A percentile compares a stretch with the other conserved stretches of the same genome.
These are phyloP conservation scores for Dorcus hopei DNA, from an alignment of 2,888 invertebrate species.

Conservation along the genomic window DNA sequence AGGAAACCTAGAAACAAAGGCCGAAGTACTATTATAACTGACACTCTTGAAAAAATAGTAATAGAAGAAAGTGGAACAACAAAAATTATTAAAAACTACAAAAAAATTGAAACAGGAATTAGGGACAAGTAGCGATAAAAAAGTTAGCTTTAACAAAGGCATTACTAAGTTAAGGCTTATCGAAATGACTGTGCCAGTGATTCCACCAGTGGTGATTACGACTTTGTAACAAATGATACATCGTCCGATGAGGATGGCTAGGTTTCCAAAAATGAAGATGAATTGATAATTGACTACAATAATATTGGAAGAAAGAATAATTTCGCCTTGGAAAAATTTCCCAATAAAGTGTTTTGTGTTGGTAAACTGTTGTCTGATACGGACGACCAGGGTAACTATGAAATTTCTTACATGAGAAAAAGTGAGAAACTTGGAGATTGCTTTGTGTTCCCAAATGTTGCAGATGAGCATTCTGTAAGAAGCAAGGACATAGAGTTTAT, in stretches of 20 bases:
- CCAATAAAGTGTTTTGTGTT: too few species aligned
- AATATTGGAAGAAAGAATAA: conserved; percentile 13
- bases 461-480: conserved; percentile 12
- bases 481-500: conserved; percentile 12
- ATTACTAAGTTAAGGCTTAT: background rate
- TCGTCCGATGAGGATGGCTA: background rate
- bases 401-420: conserved; percentile 17
- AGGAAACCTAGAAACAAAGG: conserved; percentile 11
- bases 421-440: conserved; percentile 18
- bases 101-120: background rate
- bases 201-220: background rate
- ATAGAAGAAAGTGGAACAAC: background rate
- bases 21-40: conserved; percentile 1
- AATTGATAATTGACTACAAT: conserved; percentile 15
- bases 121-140: background rate
- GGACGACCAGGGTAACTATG: conserved; percentile 11
- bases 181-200: background rate
- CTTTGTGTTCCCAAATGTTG: conserved; percentile 15
- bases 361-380: conserved; percentile 15
- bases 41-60: background rate
- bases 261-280: conserved; percentile 8
- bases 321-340: too few species aligned
- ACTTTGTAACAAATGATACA: background rate
- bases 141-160: background rate
- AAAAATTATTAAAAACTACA: background rate